These are phyloP conservation scores for Cyprinodon variegatus DNA, from an alignment of 2,113 vertebrate species.

Conservation along the genomic window DNA sequence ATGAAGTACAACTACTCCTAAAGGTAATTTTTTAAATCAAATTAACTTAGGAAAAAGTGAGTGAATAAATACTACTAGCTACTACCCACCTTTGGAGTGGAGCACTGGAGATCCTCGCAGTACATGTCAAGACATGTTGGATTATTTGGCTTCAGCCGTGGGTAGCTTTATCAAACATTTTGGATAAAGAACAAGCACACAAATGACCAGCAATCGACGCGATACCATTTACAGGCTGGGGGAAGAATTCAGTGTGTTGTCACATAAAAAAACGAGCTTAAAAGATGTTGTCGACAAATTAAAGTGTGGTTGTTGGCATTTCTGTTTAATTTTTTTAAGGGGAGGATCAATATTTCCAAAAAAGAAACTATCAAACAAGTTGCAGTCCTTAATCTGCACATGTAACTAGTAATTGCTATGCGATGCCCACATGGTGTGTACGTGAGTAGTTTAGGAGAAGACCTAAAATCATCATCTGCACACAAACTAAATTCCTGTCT, in stretches of 20 bases:
- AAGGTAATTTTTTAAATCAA: too few species aligned
- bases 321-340: too few species aligned
- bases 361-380: neutral
- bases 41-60: too few species aligned
- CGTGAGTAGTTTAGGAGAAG: neutral
- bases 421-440: neutral
- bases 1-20: too few species aligned
- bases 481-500: neutral
- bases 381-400: neutral
- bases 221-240: too few species aligned
- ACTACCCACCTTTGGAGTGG: too few species aligned
- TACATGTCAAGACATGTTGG: neutral
- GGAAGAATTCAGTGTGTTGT: too few species aligned
- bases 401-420: neutral
- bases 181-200: neutral
- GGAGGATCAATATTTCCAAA: neutral
- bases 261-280: too few species aligned
- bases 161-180: neutral
- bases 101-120: neutral
- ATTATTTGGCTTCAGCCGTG: neutral
- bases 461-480: neutral
- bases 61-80: too few species aligned
- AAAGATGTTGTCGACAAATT: too few species aligned
- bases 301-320: too few species aligned
- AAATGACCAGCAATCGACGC: too few species aligned